A percentile compares a stretch with the other conserved stretches of the same genome.
Conservation (phyloP, 1,140 invertebrate genomes). For the Dysdera silvatica region DNA sequence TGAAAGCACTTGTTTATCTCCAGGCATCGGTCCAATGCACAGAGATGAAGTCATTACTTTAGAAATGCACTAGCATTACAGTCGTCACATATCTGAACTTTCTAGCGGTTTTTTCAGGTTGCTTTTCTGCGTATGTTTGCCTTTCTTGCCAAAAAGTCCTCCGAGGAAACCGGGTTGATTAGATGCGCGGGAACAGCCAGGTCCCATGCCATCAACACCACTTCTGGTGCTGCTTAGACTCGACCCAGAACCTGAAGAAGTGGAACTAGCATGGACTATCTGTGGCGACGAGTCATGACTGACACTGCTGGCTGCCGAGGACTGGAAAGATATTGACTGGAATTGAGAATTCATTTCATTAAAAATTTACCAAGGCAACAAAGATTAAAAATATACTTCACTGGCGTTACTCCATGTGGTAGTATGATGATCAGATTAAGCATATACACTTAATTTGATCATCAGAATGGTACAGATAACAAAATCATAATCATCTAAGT, state of each 20-base stretch:
- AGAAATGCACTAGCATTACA: not conserved
- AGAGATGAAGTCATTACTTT: not conserved
- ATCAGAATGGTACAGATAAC: too few relatives aligned
- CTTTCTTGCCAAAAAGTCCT: slow-evolving; percentile 51
- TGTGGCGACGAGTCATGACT: slow-evolving; percentile 49
- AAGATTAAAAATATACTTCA: too few relatives aligned
- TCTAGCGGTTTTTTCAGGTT: slow-evolving; percentile 16
- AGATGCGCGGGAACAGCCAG: slow-evolving; percentile 43
- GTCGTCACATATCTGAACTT: not conserved
- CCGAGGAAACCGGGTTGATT: slow-evolving; percentile 55
- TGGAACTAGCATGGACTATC: slow-evolving; percentile 31
- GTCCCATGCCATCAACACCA: slow-evolving; percentile 41
- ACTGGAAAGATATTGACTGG: slow-evolving; percentile 37
- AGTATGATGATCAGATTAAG: too few relatives aligned
- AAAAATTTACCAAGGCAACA: too few relatives aligned
- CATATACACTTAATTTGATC: too few relatives aligned
- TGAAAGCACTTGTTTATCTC: too few relatives aligned
- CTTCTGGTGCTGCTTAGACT: slow-evolving; percentile 37
- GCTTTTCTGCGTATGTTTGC: slow-evolving; percentile 21
- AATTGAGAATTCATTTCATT: too few relatives aligned
- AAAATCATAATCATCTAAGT: too few relatives aligned
- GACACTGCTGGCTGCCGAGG: slow-evolving; percentile 58
- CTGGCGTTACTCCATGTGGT: too few relatives aligned
- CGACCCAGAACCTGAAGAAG: slow-evolving; percentile 20
- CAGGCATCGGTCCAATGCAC: not conserved